Conservation (phyloP, 2,113 vertebrate genomes). For the Aldabrachelys gigantea region DNA sequence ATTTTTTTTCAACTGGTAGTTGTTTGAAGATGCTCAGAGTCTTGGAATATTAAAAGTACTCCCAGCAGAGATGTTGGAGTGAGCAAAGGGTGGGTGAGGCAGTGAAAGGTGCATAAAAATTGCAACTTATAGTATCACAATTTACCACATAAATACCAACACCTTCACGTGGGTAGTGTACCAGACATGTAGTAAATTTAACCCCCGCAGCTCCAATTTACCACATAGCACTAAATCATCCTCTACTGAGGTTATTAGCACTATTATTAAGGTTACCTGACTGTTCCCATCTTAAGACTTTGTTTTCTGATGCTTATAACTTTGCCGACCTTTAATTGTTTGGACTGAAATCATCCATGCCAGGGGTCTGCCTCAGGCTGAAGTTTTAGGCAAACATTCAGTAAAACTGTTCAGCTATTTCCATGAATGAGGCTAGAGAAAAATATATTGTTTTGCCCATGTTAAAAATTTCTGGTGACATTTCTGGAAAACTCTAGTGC, state of each 20-base stretch:
- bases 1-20: background rate
- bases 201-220: background rate
- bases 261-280: too few relatives aligned
- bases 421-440: too few relatives aligned
- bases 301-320: too few relatives aligned
- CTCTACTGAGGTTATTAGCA: background rate
- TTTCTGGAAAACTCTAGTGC: too few relatives aligned
- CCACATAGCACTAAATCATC: background rate
- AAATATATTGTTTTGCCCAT: too few relatives aligned
- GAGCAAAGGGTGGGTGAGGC: background rate
- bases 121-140: background rate
- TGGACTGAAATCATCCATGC: too few relatives aligned
- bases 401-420: too few relatives aligned
- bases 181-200: background rate
- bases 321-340: too few relatives aligned
- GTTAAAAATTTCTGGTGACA: too few relatives aligned
- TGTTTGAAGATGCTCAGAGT: background rate
- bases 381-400: too few relatives aligned
- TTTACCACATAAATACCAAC: background rate
- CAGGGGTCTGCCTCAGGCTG: too few relatives aligned
- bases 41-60: background rate
- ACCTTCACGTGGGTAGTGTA: background rate
- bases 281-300: too few relatives aligned
- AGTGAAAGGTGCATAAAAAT: background rate
- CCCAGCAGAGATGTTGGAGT: accelerated